Base-by-base conservation (phyloP, 2,797 vertebrate species). In the Mergus octosetaceus region DNA sequence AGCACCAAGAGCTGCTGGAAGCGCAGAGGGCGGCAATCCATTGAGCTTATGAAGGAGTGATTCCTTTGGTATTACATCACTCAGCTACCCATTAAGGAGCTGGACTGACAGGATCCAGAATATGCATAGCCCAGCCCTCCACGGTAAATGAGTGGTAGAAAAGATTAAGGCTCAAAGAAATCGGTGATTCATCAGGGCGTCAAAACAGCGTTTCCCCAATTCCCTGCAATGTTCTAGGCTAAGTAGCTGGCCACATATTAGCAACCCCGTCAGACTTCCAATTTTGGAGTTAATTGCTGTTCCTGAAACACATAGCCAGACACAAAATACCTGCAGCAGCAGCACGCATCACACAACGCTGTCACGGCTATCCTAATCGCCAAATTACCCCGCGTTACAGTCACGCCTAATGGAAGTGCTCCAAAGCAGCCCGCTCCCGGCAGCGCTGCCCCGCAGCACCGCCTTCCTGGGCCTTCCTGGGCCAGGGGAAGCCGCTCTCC, bases 91-190 rank as follows among this genome's bases (percentile, higher is more conserved):
- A 96, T 97, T 97, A 97, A 96, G 95, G 79, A 97, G 94, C 95
- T 97, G 96, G 96, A 96, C 90, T 94, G 94, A 96, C 93, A 96
- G 87, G 94, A 93, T 97, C 89, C 93, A 85, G 86, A 96, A 94
- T 61, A 89, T 51, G 89, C 95, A 80, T 32, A 94, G 90, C 89
- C 92, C 93, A 90, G 69, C 93, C 95, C 91, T 92, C 94, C 70
- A 82, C 0, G 38, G 90, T 88, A 88, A 95, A 95, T 25, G 72
- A 95, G 83, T 25, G 0, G 92, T 90, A 16, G 38, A 84, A 96
- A 93, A 95, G 91, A 94, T 88, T 93, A 91, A 92, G 81, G 93
- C 89, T 90, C 80, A 94, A 94, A 94, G 91, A 96, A 95, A 95
- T 80, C 87, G 88, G 89, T 95, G 96, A 97, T 95, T 95, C 96